Percentiles rank a stretch among this genome's conserved stretches.
These are phyloP conservation scores for Syngnathus scovelli DNA, from an alignment of 2,113 vertebrate genomes.

Conservation along the genomic window DNA sequence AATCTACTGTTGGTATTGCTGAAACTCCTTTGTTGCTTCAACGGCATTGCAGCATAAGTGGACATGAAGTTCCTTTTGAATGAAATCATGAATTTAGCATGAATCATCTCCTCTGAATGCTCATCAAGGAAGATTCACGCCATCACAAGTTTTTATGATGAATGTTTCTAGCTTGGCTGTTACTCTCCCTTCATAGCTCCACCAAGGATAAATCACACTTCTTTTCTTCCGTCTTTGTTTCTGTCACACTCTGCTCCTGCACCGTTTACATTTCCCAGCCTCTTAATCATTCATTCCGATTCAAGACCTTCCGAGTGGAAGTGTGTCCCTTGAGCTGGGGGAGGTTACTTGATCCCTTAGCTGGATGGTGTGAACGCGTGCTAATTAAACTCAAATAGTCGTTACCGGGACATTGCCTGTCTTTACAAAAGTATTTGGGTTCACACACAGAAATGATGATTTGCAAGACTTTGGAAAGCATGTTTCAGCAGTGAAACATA, in stretches of 20 bases:
- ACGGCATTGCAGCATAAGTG: neutral
- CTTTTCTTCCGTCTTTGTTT: neutral
- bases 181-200: constrained; percentile 6
- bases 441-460: neutral
- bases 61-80: neutral
- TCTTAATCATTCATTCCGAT: constrained; percentile 22
- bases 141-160: constrained; percentile 36
- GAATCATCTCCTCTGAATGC: constrained; percentile 32
- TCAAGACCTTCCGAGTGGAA: neutral
- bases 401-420: neutral
- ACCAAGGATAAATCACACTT: constrained; percentile 7
- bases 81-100: constrained; percentile 1
- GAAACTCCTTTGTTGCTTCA: neutral
- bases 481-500: too few relatives aligned
- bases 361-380: constrained; percentile 6
- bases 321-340: constrained; percentile 15
- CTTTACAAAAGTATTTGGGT: too few relatives aligned
- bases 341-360: constrained; percentile 21
- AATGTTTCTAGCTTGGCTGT: neutral
- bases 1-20: neutral
- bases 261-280: neutral
- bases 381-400: neutral
- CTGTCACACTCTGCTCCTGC: neutral
- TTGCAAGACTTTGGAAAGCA: too few relatives aligned
- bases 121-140: constrained; percentile 34